These are phyloP conservation scores for Toxotes jaculatrix DNA, from an alignment of 2,113 vertebrate genomes.

Conservation along the genomic window DNA sequence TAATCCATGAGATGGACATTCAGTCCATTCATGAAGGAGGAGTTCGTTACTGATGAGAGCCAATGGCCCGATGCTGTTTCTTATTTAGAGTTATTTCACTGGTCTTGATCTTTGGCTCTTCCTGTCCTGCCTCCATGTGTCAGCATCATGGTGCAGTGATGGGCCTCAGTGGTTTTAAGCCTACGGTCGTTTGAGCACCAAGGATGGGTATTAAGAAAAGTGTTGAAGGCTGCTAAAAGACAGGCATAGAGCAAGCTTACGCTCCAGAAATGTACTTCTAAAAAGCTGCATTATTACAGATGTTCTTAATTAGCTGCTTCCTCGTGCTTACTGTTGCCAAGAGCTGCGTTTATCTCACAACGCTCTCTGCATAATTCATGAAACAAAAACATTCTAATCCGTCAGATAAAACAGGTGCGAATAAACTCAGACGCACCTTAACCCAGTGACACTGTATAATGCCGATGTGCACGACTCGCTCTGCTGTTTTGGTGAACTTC, in stretches of 20 bases:
- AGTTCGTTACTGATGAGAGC: not conserved
- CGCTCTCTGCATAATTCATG: not conserved
- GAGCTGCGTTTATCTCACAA: not conserved
- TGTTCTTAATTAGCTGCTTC: not conserved
- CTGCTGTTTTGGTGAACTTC: not conserved
- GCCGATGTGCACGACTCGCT: not conserved
- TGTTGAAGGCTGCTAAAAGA: too few species aligned
- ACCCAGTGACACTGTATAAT: too few species aligned
- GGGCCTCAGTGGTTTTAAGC: too few species aligned
- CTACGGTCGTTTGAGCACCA: too few species aligned
- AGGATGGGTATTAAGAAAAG: too few species aligned
- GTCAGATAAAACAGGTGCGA: not conserved
- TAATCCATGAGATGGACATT: not conserved
- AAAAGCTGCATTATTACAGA: too few species aligned
- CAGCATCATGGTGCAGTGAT: too few species aligned
- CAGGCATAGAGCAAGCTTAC: too few species aligned
- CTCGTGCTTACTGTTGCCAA: not conserved
- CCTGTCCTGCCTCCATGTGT: too few species aligned
- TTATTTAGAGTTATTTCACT: not conserved
- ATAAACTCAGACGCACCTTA: too few species aligned
- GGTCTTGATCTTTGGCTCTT: not conserved
- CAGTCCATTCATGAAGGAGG: conserved; percentile 3
- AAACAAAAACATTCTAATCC: not conserved
- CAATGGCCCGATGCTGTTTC: not conserved
- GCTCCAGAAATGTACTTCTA: too few species aligned